Conservation (phyloP, 2,888 invertebrate genomes). For the Andrena marginata region DNA sequence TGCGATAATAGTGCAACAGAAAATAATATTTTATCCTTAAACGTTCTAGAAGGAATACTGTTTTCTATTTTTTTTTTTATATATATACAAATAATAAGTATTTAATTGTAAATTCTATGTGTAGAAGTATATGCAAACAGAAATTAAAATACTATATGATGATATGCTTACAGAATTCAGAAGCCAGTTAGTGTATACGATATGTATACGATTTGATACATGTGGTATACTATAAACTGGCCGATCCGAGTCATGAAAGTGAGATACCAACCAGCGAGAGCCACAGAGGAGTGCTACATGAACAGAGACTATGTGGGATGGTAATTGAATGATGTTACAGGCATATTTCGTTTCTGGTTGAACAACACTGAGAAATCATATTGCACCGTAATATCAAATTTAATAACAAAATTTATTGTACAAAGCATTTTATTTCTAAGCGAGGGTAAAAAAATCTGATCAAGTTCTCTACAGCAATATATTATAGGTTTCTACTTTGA, state of each 20-base stretch:
- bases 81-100: slow-evolving; percentile 27
- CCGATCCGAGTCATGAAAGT: slow-evolving; percentile 75
- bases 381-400: slow-evolving; percentile 49
- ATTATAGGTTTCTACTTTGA: slow-evolving; percentile 61
- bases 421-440: slow-evolving; percentile 75
- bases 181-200: slow-evolving; percentile 79
- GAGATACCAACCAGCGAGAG: slow-evolving; percentile 73
- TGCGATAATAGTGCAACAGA: slow-evolving; percentile 10
- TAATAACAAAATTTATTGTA: slow-evolving; percentile 71
- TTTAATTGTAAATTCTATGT: slow-evolving; percentile 41
- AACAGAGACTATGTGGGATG: slow-evolving; percentile 76
- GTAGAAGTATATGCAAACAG: slow-evolving; percentile 39
- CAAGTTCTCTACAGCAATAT: slow-evolving; percentile 61
- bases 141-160: slow-evolving; percentile 74
- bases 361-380: slow-evolving; percentile 38
- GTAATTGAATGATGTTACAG: slow-evolving; percentile 73
- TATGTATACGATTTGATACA: slow-evolving; percentile 78
- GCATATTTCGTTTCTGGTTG: slow-evolving; percentile 67
- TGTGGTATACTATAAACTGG: slow-evolving; percentile 77
- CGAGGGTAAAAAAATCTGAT: slow-evolving; percentile 66
- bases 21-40: slow-evolving; percentile 24
- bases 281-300: slow-evolving; percentile 73
- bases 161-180: slow-evolving; percentile 81
- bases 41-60: slow-evolving; percentile 3
- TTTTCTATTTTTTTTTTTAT: background rate